A percentile compares a stretch with the other conserved stretches of the same genome.
Conservation (phyloP, 2,888 invertebrate genomes). For the Fragum whitleyi region DNA sequence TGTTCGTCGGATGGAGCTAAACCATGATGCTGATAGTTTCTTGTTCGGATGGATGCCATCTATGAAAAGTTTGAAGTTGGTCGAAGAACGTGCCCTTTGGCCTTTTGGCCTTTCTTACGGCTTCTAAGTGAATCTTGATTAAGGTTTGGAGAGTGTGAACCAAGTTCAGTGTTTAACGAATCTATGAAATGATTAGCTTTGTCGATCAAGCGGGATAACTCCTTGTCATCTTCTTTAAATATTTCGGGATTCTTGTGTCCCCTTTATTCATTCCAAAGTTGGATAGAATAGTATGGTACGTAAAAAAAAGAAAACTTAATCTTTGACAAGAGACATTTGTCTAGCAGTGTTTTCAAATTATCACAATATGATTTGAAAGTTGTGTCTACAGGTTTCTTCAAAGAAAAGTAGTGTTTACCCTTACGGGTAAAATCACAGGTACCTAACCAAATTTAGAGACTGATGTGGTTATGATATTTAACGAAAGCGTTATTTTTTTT, state of each 20-base stretch:
- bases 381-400: no score
- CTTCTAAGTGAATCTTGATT: conserved; percentile 2
- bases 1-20: no score
- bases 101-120: not conserved
- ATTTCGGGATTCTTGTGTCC: conserved; percentile 25
- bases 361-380: conserved; percentile 1
- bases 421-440: no score
- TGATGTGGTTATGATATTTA: no score
- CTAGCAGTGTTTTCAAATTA: conserved; percentile 1
- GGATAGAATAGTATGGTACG: conserved; percentile 22
- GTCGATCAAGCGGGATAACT: not conserved
- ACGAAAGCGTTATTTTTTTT: not conserved
- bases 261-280: conserved; percentile 4
- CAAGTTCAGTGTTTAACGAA: conserved; percentile 2
- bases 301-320: not conserved
- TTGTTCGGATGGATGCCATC: no score
- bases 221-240: conserved; percentile 14
- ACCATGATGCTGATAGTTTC: no score
- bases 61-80: conserved; percentile 8
- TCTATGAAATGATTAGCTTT: not conserved
- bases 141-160: conserved; percentile 3
- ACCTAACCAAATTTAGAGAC: no score
- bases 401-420: no score
- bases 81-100: not conserved
- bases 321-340: not conserved